Base-by-base conservation (phyloP, 2,888 invertebrate genomes). In the Saturnia pavonia region DNA sequence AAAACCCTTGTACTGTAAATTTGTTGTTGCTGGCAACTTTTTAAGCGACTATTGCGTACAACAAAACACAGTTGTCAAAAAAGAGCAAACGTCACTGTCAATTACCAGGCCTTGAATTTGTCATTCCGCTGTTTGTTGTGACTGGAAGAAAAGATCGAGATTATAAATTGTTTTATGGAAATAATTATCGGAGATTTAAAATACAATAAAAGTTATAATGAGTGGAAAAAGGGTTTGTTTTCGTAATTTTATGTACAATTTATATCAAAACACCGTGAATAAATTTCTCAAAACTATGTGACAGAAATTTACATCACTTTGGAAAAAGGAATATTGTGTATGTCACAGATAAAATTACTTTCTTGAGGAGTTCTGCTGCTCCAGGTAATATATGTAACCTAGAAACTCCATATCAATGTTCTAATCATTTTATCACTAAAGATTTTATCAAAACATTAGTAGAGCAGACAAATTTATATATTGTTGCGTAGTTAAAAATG, bases 231-330 rank as follows among this genome's bases (percentile, higher is more conserved):
- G 76, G 77, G 77, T 77, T 77, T 77, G 78, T 78, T 78, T 48
- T 3, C 4, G 75, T 80, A 79, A 65, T 77, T 78, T 79, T 79
- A 80, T 78, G 79, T 79, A 74, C 78, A 80, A 78, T 80, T 79
- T 79, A 80, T 82, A 80, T 80, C 70, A 69, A 80, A 80, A 78
- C 70, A 80, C 75, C 70, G 48, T 80, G 74, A 80, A 78, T 79
- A 80, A 78, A 80, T 80, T 78, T 75, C 78, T 78, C 77, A 77
- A 80, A 80, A 81, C 73, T 79, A 79, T 80, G 78, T 81, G 80
- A 77, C n/a, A 12, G 77, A 81, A 79, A 80, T 80, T 80, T 80
- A 78, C 78, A 80, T 79, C 78, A 71, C 77, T 79, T 73, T 65
- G 65, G 34, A 79, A 82, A 79, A 78, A 70, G 79, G 72, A 78